Conservation (phyloP, 2,797 vertebrate genomes). For the Channallabes apus region DNA sequence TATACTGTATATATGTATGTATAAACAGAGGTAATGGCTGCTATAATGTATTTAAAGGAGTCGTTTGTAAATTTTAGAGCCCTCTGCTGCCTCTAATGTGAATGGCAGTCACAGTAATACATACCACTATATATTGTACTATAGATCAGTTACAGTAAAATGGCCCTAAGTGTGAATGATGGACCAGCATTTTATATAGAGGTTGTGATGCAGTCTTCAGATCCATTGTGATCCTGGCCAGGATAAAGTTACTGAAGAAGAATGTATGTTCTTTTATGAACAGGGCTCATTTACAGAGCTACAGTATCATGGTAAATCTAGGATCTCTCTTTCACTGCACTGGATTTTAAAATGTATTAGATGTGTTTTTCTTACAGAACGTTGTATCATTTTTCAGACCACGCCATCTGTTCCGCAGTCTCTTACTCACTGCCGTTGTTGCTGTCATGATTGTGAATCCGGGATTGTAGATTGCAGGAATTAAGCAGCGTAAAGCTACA, state of each 20-base stretch:
- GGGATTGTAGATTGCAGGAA: neutral
- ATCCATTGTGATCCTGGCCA: neutral
- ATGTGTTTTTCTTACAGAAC: neutral
- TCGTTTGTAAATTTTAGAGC: neutral
- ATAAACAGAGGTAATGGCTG: neutral
- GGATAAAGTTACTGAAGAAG: neutral
- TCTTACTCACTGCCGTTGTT: neutral
- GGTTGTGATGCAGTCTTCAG: neutral
- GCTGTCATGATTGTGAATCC: neutral
- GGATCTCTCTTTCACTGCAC: neutral
- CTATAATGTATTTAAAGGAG: neutral
- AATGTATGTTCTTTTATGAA: neutral
- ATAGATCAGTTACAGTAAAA: neutral
- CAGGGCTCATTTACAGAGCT: neutral
- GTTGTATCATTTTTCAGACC: neutral
- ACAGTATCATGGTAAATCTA: neutral
- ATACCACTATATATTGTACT: neutral
- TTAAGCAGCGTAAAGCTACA: neutral
- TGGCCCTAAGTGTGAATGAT: neutral
- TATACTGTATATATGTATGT: no score
- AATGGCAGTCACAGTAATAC: neutral
- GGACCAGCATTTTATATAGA: neutral
- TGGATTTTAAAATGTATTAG: neutral
- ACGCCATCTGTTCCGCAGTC: neutral
- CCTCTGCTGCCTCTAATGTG: neutral